A percentile compares a stretch with the other conserved stretches of the same genome.
Conservation (phyloP, 2,113 vertebrate species). For the Heloderma charlesbogerti region DNA sequence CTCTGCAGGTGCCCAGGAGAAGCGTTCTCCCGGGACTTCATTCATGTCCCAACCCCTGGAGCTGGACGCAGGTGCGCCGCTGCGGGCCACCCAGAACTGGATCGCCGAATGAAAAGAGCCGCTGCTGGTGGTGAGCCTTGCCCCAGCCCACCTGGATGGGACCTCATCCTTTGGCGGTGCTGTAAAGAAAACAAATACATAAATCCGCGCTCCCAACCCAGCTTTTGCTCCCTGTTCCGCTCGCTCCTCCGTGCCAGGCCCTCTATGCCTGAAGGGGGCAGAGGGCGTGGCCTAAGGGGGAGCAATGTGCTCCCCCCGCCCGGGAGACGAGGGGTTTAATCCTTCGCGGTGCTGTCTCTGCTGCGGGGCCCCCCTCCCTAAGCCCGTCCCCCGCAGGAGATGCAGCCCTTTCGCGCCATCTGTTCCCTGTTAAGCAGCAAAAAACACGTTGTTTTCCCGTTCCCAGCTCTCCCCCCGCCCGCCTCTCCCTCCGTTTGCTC, state of each 20-base stretch:
- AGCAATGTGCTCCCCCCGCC: neutral
- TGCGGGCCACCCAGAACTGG: neutral
- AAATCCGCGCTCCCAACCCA: neutral
- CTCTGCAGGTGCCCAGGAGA: neutral
- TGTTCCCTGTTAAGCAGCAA: constrained; percentile 38
- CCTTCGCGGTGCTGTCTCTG: neutral
- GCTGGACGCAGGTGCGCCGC: neutral
- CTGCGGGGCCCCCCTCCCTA: neutral
- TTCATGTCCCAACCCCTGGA: neutral
- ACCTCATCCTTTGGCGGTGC: neutral
- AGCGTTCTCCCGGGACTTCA: neutral
- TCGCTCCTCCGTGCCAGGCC: neutral
- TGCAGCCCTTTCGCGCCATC: constrained; percentile 41
- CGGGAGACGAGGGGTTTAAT: neutral
- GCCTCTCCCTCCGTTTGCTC: constrained; percentile 13
- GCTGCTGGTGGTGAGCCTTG: no score
- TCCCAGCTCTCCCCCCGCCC: neutral
- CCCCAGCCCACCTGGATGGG: neutral
- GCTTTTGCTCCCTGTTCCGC: neutral
- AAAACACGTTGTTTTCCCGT: constrained; percentile 39
- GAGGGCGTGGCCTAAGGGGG: neutral
- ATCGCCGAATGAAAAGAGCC: neutral
- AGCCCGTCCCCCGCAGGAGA: constrained; percentile 16
- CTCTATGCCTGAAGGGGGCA: neutral
- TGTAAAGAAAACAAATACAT: no score